These are phyloP conservation scores for Girardinichthys multiradiatus DNA, from an alignment of 2,113 vertebrate genomes.

Conservation along the genomic window DNA sequence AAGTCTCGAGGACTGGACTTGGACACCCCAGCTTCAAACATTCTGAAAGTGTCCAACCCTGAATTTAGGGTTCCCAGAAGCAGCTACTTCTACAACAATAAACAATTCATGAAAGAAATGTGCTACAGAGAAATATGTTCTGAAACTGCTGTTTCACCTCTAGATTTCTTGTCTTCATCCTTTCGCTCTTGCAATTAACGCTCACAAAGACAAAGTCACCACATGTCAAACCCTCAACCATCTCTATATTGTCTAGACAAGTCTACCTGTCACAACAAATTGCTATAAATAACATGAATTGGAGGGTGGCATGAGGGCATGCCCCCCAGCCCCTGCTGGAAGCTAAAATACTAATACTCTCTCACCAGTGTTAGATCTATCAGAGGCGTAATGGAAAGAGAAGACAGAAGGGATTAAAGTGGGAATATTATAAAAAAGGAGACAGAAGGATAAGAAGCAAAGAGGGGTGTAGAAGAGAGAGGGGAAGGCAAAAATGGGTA, in stretches of 20 bases:
- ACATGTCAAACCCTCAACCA: slow-evolving; percentile 34
- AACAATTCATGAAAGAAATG: slow-evolving; percentile 16
- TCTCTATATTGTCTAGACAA: neutral
- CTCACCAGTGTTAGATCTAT: slow-evolving; percentile 28
- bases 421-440: slow-evolving; percentile 4
- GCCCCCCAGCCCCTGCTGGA: slow-evolving; percentile 5
- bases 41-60: slow-evolving; percentile 29
- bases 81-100: slow-evolving; percentile 5
- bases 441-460: slow-evolving; percentile 13
- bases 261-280: slow-evolving; percentile 39
- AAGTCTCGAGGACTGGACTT: too few relatives aligned
- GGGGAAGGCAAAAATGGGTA: slow-evolving; percentile 20
- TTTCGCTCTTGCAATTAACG: slow-evolving; percentile 43
- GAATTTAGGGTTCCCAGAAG: slow-evolving; percentile 9
- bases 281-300: slow-evolving; percentile 51
- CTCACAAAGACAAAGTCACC: slow-evolving; percentile 32
- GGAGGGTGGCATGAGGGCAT: slow-evolving; percentile 37
- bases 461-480: neutral
- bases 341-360: slow-evolving; percentile 49
- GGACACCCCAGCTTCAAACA: neutral
- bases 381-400: slow-evolving; percentile 14
- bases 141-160: neutral
- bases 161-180: slow-evolving; percentile 3
- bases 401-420: slow-evolving; percentile 4
- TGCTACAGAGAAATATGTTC: slow-evolving; percentile 5